A percentile compares a stretch with the other conserved stretches of the same genome.
Conservation (phyloP, 1,140 invertebrate species). For the Drosophila auraria region DNA sequence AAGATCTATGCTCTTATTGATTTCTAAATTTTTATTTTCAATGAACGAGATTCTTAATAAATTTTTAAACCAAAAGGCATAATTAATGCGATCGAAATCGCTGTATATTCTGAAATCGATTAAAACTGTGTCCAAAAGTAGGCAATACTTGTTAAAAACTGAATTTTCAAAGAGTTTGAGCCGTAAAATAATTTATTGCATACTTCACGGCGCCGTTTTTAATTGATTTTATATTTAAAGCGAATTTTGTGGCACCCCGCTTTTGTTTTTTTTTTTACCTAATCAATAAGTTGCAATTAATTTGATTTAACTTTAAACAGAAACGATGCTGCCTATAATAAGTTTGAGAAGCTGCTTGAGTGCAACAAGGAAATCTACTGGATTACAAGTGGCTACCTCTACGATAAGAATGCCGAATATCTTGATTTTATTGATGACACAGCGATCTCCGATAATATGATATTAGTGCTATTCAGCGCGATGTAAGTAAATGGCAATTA, state of each 20-base stretch:
- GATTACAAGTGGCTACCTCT: conserved; percentile 81
- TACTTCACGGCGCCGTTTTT: too few species aligned
- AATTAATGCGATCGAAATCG: too few species aligned
- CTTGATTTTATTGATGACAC: conserved; percentile 84
- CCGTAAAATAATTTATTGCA: too few species aligned
- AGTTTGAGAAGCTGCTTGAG: conserved; percentile 82
- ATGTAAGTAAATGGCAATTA: conserved; percentile 64
- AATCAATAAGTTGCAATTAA: not conserved
- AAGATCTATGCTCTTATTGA: too few species aligned
- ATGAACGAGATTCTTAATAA: too few species aligned
- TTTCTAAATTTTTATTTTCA: too few species aligned
- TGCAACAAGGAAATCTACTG: conserved; percentile 83
- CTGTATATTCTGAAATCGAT: too few species aligned
- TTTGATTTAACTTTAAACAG: conserved; percentile 37
- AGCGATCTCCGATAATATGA: conserved; percentile 84
- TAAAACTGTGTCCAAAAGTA: too few species aligned
- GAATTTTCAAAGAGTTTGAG: too few species aligned
- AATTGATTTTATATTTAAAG: too few species aligned
- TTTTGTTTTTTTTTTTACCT: not conserved
- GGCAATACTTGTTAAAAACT: too few species aligned
- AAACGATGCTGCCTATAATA: conserved; percentile 83
- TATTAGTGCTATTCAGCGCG: conserved; percentile 83
- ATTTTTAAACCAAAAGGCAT: too few species aligned
- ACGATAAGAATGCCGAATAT: conserved; percentile 84
- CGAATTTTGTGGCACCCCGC: not conserved